These are phyloP conservation scores for Remorina albescens DNA, from an alignment of 2,797 vertebrate genomes.

Conservation along the genomic window DNA sequence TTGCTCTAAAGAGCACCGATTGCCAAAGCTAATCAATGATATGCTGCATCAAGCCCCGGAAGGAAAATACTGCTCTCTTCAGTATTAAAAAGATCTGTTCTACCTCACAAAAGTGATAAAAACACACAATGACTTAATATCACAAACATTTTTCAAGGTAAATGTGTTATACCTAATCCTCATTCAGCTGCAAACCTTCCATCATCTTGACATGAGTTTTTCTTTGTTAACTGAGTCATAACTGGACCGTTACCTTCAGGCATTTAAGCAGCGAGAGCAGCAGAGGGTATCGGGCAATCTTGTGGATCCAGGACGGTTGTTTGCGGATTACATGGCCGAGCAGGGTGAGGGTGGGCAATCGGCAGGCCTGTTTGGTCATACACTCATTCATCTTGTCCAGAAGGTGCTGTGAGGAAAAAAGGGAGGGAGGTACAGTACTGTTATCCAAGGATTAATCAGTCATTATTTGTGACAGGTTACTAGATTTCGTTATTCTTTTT, in stretches of 20 bases:
- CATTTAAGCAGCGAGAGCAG: constrained; percentile 96
- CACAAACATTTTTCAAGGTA: neutral
- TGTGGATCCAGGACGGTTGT: constrained; percentile 99
- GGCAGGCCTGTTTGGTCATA: constrained; percentile 92
- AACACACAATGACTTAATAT: neutral
- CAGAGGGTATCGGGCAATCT: constrained; percentile 95
- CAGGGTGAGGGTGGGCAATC: constrained; percentile 92
- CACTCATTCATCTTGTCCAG: constrained; percentile 99
- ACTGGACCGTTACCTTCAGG: constrained; percentile 90
- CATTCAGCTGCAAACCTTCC: neutral
- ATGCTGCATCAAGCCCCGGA: neutral
- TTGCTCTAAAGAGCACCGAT: neutral
- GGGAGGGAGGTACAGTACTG: neutral
- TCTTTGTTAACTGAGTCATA: neutral
- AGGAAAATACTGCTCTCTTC: neutral
- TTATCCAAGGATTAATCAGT: constrained; percentile 17
- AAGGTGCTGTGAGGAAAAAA: constrained; percentile 88
- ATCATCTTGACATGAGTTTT: neutral
- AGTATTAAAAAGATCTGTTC: neutral
- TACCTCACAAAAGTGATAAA: neutral
- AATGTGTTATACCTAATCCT: neutral
- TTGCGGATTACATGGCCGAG: constrained; percentile 95
- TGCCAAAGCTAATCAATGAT: constrained; percentile 23
- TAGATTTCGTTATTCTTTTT: neutral
- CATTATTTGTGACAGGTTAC: neutral